phyloP scores from a whole-genome alignment of 2,113 vertebrate genomes.

The Lepisosteus osseus region DNA sequence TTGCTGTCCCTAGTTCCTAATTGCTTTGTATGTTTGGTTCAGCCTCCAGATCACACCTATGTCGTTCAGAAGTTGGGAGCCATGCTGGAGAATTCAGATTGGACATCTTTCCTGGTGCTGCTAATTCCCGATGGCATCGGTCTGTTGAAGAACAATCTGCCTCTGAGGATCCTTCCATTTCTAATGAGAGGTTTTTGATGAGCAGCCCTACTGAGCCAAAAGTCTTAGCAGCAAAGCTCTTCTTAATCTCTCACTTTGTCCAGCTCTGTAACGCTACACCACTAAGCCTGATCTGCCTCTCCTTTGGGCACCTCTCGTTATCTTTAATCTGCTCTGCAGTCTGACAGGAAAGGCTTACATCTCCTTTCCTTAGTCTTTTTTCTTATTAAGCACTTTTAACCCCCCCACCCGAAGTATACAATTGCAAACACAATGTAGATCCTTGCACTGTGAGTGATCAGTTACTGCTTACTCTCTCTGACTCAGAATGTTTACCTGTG shows the following conservation, averaged over 20 bases:
- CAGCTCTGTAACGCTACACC: not conserved
- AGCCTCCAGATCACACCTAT: not conserved
- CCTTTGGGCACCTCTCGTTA: not conserved
- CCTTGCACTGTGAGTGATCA: too few relatives aligned
- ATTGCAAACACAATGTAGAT: too few relatives aligned
- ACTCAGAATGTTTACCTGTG: too few relatives aligned
- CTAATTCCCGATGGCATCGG: too few relatives aligned
- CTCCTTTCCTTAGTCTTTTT: too few relatives aligned
- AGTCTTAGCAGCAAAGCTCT: constrained; percentile 9
- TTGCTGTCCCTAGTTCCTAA: too few relatives aligned
- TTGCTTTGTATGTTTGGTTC: not conserved
- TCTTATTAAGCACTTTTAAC: too few relatives aligned
- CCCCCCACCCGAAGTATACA: too few relatives aligned
- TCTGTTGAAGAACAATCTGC: not conserved
- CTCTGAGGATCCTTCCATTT: not conserved
- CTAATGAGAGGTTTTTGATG: not conserved
- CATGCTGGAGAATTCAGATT: not conserved
- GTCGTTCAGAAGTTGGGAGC: not conserved
- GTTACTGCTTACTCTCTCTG: too few relatives aligned
- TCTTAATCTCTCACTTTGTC: constrained; percentile 16
- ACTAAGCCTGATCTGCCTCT: constrained; percentile 7
- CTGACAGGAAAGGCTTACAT: too few relatives aligned
- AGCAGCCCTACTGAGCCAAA: not conserved
- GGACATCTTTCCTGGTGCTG: not conserved
- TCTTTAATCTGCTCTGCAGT: not conserved